Percentiles rank a stretch among this genome's conserved stretches.
Conservation (phyloP, 2,888 invertebrate genomes). For the Eupithecia subfuscata region DNA sequence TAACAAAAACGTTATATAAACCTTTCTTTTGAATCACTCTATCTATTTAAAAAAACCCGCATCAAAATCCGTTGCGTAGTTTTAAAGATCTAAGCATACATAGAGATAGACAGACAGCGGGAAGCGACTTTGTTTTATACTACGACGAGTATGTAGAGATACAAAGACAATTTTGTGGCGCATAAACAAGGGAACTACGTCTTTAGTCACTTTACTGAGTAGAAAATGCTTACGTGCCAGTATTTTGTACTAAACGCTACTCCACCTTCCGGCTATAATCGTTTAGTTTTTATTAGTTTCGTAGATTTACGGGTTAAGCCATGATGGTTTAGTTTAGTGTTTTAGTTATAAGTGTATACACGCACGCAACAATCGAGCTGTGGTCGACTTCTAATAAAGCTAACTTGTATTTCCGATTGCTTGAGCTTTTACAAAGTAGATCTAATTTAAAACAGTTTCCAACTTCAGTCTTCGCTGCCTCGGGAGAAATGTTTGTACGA, state of each 20-base stretch:
- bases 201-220: too few relatives aligned
- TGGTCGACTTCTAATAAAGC: not conserved
- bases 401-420: not conserved
- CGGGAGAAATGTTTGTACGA: too few relatives aligned
- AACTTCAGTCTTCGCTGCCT: not conserved
- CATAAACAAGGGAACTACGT: too few relatives aligned
- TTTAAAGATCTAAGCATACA: too few relatives aligned
- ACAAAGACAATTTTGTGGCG: too few relatives aligned
- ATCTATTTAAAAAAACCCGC: too few relatives aligned
- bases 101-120: too few relatives aligned
- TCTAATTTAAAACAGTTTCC: not conserved
- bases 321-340: not conserved
- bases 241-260: slow-evolving; percentile 20
- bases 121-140: too few relatives aligned
- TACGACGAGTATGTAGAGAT: too few relatives aligned
- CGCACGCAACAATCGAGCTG: slow-evolving; percentile 32
- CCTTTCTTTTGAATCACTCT: too few relatives aligned
- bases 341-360: slow-evolving; percentile 28
- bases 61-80: too few relatives aligned
- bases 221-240: slow-evolving; percentile 9
- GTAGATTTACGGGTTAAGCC: slow-evolving; percentile 24
- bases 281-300: slow-evolving; percentile 37
- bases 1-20: too few relatives aligned
- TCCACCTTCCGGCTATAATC: slow-evolving; percentile 27
- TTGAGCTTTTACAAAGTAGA: not conserved